A percentile compares a stretch with the other conserved stretches of the same genome.
phyloP scores from a whole-genome alignment of 2,797 vertebrate species.

The Hemibagrus guttatus region DNA sequence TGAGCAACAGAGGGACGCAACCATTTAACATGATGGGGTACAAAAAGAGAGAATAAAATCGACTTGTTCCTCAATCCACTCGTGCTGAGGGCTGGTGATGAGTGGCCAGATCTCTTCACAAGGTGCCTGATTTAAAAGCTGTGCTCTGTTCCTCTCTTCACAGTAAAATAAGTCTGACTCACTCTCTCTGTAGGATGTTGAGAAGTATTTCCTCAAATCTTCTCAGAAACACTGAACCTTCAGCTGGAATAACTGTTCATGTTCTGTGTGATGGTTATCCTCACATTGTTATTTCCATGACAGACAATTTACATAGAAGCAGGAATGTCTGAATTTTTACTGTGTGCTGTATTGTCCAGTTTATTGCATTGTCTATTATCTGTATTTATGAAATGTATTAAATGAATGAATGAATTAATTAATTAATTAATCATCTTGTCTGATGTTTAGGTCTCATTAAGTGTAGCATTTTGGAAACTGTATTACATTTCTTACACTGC shows the following conservation, averaged over 20 bases:
- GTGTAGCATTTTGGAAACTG: background rate
- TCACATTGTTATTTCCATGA: background rate
- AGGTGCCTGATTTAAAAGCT: background rate
- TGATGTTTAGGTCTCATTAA: background rate
- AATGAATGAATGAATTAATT: too few relatives aligned
- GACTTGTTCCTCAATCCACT: background rate
- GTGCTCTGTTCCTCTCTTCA: background rate
- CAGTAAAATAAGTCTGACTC: background rate
- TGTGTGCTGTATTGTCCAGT: too few relatives aligned
- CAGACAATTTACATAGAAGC: background rate
- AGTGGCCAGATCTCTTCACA: background rate
- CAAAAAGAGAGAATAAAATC: background rate
- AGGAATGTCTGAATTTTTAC: background rate
- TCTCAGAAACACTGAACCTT: conserved; percentile 16
- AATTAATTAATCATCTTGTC: too few relatives aligned
- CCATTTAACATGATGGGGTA: background rate
- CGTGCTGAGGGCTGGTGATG: background rate
- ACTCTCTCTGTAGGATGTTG: background rate
- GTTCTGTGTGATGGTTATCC: background rate
- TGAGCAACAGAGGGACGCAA: conserved; percentile 2
- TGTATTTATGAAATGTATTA: background rate
- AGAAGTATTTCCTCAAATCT: conserved; percentile 22
- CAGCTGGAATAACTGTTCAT: background rate
- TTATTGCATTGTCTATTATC: background rate
- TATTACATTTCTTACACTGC: background rate